Percentiles rank a stretch among this genome's conserved stretches.
These are phyloP conservation scores for Goniozus legneri DNA, from an alignment of 1,140 invertebrate species.

Conservation along the genomic window DNA sequence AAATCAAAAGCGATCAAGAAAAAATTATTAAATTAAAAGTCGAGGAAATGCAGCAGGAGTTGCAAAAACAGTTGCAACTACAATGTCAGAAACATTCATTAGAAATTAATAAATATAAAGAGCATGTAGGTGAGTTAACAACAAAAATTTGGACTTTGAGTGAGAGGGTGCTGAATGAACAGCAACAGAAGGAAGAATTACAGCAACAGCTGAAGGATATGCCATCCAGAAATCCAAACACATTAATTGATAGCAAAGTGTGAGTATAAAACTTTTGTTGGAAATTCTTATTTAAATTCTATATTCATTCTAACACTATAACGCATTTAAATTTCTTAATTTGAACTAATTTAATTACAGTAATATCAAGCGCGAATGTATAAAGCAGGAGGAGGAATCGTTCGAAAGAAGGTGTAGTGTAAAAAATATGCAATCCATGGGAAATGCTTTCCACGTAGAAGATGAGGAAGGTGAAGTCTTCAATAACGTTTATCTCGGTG, in stretches of 20 bases:
- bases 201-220: slow-evolving; percentile 27
- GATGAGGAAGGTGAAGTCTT: slow-evolving; percentile 81
- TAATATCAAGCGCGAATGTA: too few relatives aligned
- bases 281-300: too few relatives aligned
- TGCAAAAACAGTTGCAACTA: slow-evolving; percentile 46
- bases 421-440: slow-evolving; percentile 50
- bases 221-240: too few relatives aligned
- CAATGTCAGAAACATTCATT: slow-evolving; percentile 54
- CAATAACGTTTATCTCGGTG: slow-evolving; percentile 64
- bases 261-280: too few relatives aligned
- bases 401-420: slow-evolving; percentile 42
- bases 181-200: slow-evolving; percentile 54
- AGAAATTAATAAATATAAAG: slow-evolving; percentile 57
- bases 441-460: slow-evolving; percentile 67
- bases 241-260: slow-evolving; percentile 20
- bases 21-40: slow-evolving; percentile 49
- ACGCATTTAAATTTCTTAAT: too few relatives aligned
- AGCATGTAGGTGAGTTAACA: slow-evolving; percentile 55
- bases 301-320: too few relatives aligned
- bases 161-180: slow-evolving; percentile 58
- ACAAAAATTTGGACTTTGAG: slow-evolving; percentile 60
- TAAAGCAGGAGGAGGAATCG: too few relatives aligned
- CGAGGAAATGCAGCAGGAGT: slow-evolving; percentile 43
- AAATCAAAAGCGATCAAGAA: slow-evolving; percentile 58
- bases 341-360: too few relatives aligned